Evolutionary conservation across 2,113 vertebrate genomes (phyloP).

Genomic region (Pluvianellus socialis): DNA sequence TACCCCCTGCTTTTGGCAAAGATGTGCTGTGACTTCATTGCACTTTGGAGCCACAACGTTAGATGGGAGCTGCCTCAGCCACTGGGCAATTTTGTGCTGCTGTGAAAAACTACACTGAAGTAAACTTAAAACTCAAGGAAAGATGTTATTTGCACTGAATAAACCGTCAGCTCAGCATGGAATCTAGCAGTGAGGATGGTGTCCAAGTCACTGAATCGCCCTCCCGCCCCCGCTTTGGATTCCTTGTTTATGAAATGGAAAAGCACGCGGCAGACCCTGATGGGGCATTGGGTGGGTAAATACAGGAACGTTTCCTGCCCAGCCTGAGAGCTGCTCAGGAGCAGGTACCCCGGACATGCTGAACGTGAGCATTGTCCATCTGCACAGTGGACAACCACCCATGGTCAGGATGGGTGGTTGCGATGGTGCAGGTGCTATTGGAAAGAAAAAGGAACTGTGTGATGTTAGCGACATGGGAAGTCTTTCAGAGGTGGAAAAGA

Average conservation of each 20-base stretch:
- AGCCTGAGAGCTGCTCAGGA: background rate
- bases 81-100: background rate
- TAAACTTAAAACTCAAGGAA: background rate
- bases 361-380: background rate
- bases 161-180: background rate
- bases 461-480: background rate
- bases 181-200: background rate
- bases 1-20: background rate
- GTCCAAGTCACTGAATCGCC: fast-evolving
- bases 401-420: fast-evolving
- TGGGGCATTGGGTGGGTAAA: fast-evolving
- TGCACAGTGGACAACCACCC: background rate
- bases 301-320: fast-evolving
- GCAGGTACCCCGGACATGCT: background rate
- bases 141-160: background rate
- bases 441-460: background rate
- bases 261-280: fast-evolving
- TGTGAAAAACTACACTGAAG: background rate
- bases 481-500: background rate
- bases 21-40: background rate
- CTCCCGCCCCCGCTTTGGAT: fast-evolving
- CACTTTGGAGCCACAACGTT: background rate
- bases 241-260: background rate
- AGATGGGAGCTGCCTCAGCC: background rate
- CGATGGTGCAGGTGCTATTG: background rate